phyloP scores from a whole-genome alignment of 2,797 vertebrate species.

The Sphenopsis melanotis region DNA sequence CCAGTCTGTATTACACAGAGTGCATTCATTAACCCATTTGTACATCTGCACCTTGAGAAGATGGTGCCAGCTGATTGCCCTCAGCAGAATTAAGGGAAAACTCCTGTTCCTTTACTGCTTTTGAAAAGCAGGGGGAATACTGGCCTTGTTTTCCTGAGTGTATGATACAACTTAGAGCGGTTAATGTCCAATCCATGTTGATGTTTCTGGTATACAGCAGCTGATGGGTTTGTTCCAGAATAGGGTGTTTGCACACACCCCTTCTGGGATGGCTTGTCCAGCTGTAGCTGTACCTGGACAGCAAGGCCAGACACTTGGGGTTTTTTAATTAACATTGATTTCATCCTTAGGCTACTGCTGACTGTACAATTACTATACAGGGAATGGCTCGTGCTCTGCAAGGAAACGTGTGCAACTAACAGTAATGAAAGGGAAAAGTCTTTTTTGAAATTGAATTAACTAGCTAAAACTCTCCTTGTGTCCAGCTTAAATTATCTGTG shows the following conservation, averaged over 20 bases:
- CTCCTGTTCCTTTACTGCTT: neutral
- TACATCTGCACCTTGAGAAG: neutral
- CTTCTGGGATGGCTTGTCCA: neutral
- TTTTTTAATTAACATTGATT: neutral
- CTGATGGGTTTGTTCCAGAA: neutral
- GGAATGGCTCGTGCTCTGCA: neutral
- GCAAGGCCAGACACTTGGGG: neutral
- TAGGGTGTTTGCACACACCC: accelerated
- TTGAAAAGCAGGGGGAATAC: neutral
- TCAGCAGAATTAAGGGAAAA: neutral
- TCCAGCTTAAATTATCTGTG: neutral
- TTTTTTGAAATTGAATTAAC: neutral
- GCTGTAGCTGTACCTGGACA: neutral
- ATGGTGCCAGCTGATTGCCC: accelerated
- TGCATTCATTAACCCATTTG: neutral
- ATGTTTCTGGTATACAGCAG: neutral
- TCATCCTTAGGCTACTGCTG: neutral
- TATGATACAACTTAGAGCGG: neutral
- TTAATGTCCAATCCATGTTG: neutral
- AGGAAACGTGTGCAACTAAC: neutral
- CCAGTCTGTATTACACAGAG: neutral
- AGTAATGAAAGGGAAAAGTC: neutral
- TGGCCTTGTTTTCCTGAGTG: neutral
- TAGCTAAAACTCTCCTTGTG: neutral
- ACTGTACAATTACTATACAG: neutral